phyloP scores from a whole-genome alignment of 1,140 invertebrate genomes.

The Neodiprion lecontei region DNA sequence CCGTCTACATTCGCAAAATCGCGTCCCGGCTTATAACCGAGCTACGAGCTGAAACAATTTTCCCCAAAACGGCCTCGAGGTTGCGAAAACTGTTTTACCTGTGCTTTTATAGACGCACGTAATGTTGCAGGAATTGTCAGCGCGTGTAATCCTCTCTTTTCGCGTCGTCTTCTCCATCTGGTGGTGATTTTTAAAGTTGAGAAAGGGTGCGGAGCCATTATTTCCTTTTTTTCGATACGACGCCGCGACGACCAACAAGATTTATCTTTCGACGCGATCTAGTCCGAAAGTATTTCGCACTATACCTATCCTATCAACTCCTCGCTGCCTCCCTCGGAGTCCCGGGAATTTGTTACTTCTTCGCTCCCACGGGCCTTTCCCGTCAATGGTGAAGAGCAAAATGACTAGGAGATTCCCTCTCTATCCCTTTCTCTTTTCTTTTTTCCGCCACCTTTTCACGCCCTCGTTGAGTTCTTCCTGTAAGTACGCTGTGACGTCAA shows the following conservation, averaged over 20 bases:
- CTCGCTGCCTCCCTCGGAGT: background rate
- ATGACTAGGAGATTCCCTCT: too few relatives aligned
- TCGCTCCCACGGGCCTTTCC: background rate
- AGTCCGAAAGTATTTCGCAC: background rate
- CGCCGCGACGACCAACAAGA: background rate
- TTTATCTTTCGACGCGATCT: background rate
- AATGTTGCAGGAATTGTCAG: background rate
- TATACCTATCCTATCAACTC: background rate
- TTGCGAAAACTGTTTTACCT: background rate
- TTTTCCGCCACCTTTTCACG: too few relatives aligned
- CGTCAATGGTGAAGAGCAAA: background rate
- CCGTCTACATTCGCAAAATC: background rate
- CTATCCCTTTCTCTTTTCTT: too few relatives aligned
- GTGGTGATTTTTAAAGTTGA: background rate
- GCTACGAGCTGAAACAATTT: too few relatives aligned
- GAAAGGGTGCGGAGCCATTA: background rate
- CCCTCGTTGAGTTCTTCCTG: too few relatives aligned
- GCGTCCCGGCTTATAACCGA: background rate
- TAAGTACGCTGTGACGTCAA: too few relatives aligned
- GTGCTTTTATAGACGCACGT: background rate
- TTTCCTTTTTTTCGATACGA: background rate
- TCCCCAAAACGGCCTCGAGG: background rate
- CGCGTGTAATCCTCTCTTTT: background rate
- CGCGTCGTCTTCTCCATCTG: background rate
- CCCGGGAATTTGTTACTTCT: background rate